Percentiles rank a stretch among this genome's conserved stretches.
Evolutionary conservation across 2,797 vertebrate species (phyloP).

Genomic region (Alcedo quadribrachys): DNA sequence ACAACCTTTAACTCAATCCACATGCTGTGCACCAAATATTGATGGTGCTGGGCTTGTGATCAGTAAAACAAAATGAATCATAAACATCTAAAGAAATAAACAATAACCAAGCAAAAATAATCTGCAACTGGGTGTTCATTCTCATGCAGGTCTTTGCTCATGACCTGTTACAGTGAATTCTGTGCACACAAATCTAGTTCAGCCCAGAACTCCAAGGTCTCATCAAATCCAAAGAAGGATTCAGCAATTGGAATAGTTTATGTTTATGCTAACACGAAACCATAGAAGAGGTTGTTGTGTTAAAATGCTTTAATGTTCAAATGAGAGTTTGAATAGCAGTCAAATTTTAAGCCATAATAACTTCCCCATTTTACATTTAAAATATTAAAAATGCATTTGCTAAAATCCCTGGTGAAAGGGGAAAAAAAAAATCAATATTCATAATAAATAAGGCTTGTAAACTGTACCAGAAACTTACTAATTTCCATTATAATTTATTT

Average conservation of each 20-base stretch:
- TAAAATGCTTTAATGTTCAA: constrained; percentile 36
- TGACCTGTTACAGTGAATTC: neutral
- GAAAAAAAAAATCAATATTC: neutral
- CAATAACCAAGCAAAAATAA: too few relatives aligned
- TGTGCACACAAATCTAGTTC: neutral
- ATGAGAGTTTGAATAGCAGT: constrained; percentile 3
- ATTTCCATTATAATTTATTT: constrained; percentile 68
- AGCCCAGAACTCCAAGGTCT: neutral
- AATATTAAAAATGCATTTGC: constrained; percentile 40
- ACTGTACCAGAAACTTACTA: constrained; percentile 61
- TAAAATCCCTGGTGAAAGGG: neutral
- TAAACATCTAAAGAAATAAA: too few relatives aligned
- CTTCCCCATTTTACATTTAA: constrained; percentile 29
- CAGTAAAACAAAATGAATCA: neutral
- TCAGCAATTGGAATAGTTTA: neutral
- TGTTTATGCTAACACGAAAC: constrained; percentile 6
- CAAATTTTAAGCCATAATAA: constrained; percentile 36
- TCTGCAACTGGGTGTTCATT: neutral
- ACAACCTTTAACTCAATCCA: neutral
- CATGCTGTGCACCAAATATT: neutral
- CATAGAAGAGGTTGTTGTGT: neutral
- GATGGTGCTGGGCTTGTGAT: neutral
- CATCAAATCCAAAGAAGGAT: neutral
- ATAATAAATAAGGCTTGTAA: constrained; percentile 11
- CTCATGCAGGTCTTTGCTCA: neutral